phyloP scores from a whole-genome alignment of 2,888 invertebrate genomes.

The Nudaria mundana region DNA sequence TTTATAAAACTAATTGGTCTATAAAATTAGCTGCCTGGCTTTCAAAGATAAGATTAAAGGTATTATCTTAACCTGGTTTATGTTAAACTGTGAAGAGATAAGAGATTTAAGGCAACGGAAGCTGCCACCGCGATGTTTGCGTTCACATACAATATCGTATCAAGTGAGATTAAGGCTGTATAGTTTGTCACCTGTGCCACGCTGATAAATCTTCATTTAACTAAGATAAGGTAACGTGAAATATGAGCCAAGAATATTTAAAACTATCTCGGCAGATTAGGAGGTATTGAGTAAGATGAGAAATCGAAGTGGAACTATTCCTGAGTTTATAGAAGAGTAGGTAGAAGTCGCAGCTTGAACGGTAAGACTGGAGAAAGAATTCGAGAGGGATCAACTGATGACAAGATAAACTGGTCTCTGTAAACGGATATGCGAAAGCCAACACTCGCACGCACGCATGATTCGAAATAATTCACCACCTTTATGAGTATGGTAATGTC shows the following conservation, averaged over 20 bases:
- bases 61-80: conserved; percentile 49
- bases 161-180: conserved; percentile 62
- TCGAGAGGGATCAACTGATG: too few relatives aligned
- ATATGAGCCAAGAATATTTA: conserved; percentile 25
- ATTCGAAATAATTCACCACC: too few relatives aligned
- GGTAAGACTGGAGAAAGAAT: too few relatives aligned
- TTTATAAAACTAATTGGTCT: conserved; percentile 1
- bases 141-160: conserved; percentile 60
- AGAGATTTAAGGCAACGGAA: conserved; percentile 70
- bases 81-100: conserved; percentile 49
- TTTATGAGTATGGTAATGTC: too few relatives aligned
- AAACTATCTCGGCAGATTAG: conserved; percentile 1
- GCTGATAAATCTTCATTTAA: conserved; percentile 69
- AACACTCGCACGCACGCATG: too few relatives aligned
- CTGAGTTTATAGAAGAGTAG: too few relatives aligned
- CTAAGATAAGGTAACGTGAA: conserved; percentile 56
- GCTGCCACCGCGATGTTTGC: conserved; percentile 71
- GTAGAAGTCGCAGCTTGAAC: too few relatives aligned
- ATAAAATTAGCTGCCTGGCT: conserved; percentile 14
- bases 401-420: too few relatives aligned
- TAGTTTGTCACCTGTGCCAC: conserved; percentile 69
- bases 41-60: conserved; percentile 39
- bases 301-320: too few relatives aligned
- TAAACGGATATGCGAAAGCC: too few relatives aligned
- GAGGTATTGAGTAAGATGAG: too few relatives aligned